Conservation (phyloP, 2,113 vertebrate species). For the Baryphthengus martii region DNA sequence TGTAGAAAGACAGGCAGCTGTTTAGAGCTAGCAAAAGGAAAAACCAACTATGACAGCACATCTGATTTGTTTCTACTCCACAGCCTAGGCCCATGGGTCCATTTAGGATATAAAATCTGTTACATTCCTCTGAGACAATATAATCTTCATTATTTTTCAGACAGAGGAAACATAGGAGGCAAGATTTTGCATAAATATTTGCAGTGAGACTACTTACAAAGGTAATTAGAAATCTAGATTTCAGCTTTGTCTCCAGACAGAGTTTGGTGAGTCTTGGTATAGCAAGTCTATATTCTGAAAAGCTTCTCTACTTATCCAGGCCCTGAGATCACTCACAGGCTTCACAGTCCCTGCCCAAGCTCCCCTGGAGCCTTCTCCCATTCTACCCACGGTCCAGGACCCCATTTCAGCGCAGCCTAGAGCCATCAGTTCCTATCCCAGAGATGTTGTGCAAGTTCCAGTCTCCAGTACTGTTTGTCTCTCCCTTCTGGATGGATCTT, state of each 20-base stretch:
- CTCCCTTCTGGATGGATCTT: background rate
- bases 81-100: background rate
- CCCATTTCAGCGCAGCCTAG: background rate
- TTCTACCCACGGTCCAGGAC: rapidly evolving
- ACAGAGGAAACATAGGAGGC: background rate
- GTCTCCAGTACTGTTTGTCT: rapidly evolving
- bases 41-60: background rate
- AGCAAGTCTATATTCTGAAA: background rate
- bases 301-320: background rate
- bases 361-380: rapidly evolving
- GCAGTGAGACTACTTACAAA: background rate
- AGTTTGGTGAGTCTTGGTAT: background rate
- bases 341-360: background rate
- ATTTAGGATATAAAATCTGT: background rate
- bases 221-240: background rate
- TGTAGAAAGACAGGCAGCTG: background rate
- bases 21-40: background rate
- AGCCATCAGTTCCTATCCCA: background rate
- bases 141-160: background rate
- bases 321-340: background rate
- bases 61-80: background rate
- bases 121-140: background rate
- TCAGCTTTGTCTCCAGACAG: background rate
- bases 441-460: rapidly evolving
- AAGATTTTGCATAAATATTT: background rate